A percentile compares a stretch with the other conserved stretches of the same genome.
Conservation (phyloP, 2,113 vertebrate genomes). For the Sprattus sprattus region DNA sequence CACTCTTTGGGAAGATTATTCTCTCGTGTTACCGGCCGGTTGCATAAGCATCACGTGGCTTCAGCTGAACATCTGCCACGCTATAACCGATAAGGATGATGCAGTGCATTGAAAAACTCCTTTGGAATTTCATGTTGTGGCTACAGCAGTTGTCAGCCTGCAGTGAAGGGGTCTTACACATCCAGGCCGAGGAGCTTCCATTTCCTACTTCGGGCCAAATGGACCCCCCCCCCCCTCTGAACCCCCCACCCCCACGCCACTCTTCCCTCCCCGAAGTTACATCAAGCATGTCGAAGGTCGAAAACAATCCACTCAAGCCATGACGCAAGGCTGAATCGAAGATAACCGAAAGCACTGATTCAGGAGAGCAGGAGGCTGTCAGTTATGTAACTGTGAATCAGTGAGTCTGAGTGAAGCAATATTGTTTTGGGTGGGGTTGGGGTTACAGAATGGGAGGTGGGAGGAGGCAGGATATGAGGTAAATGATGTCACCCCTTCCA, state of each 20-base stretch:
- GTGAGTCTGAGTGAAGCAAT: slow-evolving; percentile 15
- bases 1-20: neutral
- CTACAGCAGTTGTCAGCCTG: neutral
- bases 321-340: neutral
- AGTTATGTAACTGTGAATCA: slow-evolving; percentile 26
- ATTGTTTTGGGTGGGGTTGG: slow-evolving; percentile 38
- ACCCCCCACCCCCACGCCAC: neutral
- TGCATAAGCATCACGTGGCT: neutral
- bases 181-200: neutral
- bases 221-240: too few relatives aligned
- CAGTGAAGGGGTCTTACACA: neutral
- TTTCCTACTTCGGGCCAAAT: neutral
- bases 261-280: neutral
- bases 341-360: neutral
- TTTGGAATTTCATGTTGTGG: neutral
- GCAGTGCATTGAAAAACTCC: neutral
- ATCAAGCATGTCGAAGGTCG: neutral
- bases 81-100: neutral
- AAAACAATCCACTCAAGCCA: neutral
- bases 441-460: neutral
- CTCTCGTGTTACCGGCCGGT: neutral
- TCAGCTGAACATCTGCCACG: neutral
- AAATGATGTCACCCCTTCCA: slow-evolving; percentile 38
- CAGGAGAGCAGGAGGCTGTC: neutral
- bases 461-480: slow-evolving; percentile 24